Base-by-base conservation (phyloP, 2,113 vertebrate genomes). In the Apaloderma vittatum region DNA sequence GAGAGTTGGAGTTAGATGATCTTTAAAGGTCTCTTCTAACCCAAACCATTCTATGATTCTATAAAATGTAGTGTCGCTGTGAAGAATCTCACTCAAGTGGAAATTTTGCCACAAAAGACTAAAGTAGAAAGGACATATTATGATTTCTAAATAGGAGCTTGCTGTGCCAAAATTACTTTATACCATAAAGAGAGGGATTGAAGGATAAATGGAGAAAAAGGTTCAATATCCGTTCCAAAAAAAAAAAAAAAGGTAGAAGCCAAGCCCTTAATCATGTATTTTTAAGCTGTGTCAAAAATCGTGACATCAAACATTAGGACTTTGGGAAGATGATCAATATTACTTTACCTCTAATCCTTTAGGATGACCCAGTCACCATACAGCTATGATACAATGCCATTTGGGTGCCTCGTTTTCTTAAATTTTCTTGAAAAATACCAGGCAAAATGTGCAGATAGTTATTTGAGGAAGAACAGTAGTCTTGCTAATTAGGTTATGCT, bases 101-200 rank as follows among this genome's bases (percentile, higher is more conserved):
- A 76, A 88, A 77, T 65, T 88, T n/a, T 74, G 21, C 34, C 49
- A 78, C 11, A 46, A 11, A 70, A 32, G 9, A 77, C 8, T 29
- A 45, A 17, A 49, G 10, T 29, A 27, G 13, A 65, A 68, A 74
- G 13, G 23, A 57, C 6, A 30, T 18, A 24, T 7, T 73, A 73
- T 0, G 0, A 57, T n/a, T 57, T 91, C 91, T 51, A 65, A 70
- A 57, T 59, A 2, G 7, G 15, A 24, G 6, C 2, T 85, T 91
- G 8, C 45, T 78, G 12, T 46, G 16, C 34, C 15, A 59, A 65
- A 81, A 85, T 32, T 13, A 49, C 8, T 8, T 18, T 46, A 20
- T 11, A 65, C 6, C 19, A 46, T 65, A 43, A 74, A 83, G 21
- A 36, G 3, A 61, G 45, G 15, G 15, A 29, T 8, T 78, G 49